These are phyloP conservation scores for Oreochromis tanganicae DNA, from an alignment of 2,113 vertebrate species.

Conservation along the genomic window DNA sequence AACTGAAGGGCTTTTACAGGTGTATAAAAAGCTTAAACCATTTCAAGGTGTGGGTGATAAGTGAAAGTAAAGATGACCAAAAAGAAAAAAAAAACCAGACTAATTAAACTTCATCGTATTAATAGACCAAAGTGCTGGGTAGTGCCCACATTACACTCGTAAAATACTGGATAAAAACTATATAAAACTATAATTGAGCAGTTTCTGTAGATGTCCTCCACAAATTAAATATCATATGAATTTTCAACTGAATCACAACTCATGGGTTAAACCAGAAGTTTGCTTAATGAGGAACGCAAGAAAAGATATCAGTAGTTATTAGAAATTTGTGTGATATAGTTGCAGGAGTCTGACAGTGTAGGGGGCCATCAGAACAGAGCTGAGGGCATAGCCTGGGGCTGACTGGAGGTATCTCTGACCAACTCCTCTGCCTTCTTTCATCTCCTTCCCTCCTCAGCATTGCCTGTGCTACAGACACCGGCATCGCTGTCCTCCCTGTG, in stretches of 20 bases:
- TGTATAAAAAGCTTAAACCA: background rate
- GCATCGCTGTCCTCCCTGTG: background rate
- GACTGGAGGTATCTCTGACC: conserved; percentile 32
- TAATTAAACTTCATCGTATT: background rate
- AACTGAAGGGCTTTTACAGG: background rate
- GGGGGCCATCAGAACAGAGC: conserved; percentile 9
- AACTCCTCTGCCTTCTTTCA: conserved; percentile 36
- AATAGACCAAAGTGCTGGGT: background rate
- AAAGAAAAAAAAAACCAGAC: background rate
- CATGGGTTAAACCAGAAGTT: background rate
- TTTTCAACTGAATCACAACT: background rate
- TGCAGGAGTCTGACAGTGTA: background rate
- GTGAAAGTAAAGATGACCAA: background rate
- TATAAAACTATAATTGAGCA: background rate
- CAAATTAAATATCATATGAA: background rate
- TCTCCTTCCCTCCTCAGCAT: background rate
- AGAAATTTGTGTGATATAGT: conserved; percentile 8
- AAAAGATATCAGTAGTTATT: background rate
- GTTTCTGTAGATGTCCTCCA: background rate
- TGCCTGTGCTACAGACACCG: background rate
- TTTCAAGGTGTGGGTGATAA: background rate
- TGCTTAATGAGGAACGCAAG: background rate
- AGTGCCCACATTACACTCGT: background rate
- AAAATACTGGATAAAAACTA: background rate
- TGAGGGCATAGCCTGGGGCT: conserved; percentile 37